These are phyloP conservation scores for Magallana nippona DNA, from an alignment of 2,888 invertebrate species.

Conservation along the genomic window DNA sequence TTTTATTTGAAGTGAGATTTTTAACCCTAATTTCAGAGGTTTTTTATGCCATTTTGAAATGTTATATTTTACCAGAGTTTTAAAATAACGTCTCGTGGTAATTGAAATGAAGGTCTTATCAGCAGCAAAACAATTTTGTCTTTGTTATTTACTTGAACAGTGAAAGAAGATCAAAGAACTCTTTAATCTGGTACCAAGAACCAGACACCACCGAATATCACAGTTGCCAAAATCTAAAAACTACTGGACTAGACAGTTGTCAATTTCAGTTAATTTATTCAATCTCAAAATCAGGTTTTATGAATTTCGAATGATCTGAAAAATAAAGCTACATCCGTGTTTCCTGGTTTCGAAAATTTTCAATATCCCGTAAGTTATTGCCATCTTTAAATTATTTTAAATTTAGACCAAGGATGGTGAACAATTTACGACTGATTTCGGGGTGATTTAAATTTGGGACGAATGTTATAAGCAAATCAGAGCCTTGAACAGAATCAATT, in stretches of 20 bases:
- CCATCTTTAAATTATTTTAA: not conserved
- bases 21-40: too few species aligned
- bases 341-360: slow-evolving; percentile 3
- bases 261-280: slow-evolving; percentile 6
- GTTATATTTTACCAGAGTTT: too few species aligned
- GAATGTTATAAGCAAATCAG: not conserved
- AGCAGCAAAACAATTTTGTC: too few species aligned
- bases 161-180: too few species aligned
- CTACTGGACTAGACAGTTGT: not conserved
- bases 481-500: not conserved
- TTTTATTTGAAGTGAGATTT: too few species aligned
- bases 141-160: too few species aligned
- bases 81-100: too few species aligned
- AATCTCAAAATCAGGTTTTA: not conserved
- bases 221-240: not conserved
- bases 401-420: not conserved
- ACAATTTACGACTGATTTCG: not conserved
- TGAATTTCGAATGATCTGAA: not conserved
- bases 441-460: not conserved
- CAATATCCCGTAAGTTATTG: not conserved
- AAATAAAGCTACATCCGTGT: slow-evolving; percentile 1
- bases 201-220: not conserved
- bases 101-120: too few species aligned
- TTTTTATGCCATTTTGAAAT: too few species aligned
- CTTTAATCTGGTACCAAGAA: too few species aligned